Evolutionary conservation across 1,140 invertebrate genomes (phyloP).

Genomic region (Armadillidium nasatum): DNA sequence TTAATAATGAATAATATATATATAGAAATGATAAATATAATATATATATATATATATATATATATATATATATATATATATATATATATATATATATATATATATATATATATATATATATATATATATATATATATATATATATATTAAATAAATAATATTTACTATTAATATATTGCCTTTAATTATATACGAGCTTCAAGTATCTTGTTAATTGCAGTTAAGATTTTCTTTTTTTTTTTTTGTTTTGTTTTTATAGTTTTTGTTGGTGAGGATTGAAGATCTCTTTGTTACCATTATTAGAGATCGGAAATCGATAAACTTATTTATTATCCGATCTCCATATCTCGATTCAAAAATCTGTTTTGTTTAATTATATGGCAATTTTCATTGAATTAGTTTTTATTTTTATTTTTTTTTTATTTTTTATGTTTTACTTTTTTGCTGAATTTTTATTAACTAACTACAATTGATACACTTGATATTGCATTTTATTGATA

Average conservation of each 20-base stretch:
- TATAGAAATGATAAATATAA: conserved; percentile 32
- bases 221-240: background rate
- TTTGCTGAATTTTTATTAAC: background rate
- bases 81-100: too few species aligned
- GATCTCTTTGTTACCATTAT: background rate
- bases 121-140: background rate
- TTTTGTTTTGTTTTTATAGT: background rate
- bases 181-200: conserved; percentile 6
- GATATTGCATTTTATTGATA: background rate
- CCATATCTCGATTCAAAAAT: background rate
- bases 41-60: conserved; percentile 22
- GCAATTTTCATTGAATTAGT: background rate
- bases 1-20: conserved; percentile 32
- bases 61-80: too few species aligned
- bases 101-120: too few species aligned
- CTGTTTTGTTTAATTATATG: background rate
- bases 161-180: conserved; percentile 8
- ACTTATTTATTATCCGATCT: background rate
- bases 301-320: background rate
- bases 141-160: background rate
- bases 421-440: background rate
- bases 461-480: background rate
- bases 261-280: background rate
- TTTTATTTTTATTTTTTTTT: background rate
- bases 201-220: background rate